Conservation (phyloP, 2,797 vertebrate genomes). For the Darevskia mixta region DNA sequence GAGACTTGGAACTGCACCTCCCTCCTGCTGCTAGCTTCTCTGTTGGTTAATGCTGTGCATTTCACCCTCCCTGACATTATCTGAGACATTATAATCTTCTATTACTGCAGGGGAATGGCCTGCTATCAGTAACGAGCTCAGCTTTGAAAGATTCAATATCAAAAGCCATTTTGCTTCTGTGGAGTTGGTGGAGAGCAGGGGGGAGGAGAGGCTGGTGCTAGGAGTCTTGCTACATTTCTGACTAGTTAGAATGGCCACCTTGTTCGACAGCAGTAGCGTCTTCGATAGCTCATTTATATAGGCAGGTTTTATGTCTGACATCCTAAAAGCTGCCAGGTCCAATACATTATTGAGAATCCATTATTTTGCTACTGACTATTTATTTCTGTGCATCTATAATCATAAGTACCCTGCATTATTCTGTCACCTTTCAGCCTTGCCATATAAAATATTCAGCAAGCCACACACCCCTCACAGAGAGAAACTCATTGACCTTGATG, state of each 20-base stretch:
- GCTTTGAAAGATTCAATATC: constrained; percentile 35
- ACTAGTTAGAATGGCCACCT: neutral
- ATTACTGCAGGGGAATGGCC: constrained; percentile 50
- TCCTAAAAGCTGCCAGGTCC: neutral
- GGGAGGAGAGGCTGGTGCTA: neutral
- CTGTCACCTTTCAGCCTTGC: neutral
- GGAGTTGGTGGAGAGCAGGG: neutral
- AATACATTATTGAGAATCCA: accelerated
- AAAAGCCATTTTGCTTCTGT: constrained; percentile 51
- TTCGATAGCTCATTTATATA: accelerated
- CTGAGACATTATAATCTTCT: constrained; percentile 52
- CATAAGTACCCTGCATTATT: neutral
- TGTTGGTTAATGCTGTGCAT: constrained; percentile 42
- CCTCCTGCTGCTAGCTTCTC: constrained; percentile 31
- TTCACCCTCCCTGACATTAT: constrained; percentile 47
- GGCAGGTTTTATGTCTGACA: neutral
- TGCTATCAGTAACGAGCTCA: constrained; percentile 46
- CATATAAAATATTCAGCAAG: constrained; percentile 28
- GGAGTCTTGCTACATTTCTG: accelerated
- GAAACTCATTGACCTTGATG: neutral
- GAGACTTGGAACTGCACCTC: constrained; percentile 26
- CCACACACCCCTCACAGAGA: neutral
- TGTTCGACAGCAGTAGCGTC: constrained; percentile 3
- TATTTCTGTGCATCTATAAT: neutral
- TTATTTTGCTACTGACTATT: neutral